phyloP scores from a whole-genome alignment of 2,113 vertebrate genomes.

The Bubalus kerabau region DNA sequence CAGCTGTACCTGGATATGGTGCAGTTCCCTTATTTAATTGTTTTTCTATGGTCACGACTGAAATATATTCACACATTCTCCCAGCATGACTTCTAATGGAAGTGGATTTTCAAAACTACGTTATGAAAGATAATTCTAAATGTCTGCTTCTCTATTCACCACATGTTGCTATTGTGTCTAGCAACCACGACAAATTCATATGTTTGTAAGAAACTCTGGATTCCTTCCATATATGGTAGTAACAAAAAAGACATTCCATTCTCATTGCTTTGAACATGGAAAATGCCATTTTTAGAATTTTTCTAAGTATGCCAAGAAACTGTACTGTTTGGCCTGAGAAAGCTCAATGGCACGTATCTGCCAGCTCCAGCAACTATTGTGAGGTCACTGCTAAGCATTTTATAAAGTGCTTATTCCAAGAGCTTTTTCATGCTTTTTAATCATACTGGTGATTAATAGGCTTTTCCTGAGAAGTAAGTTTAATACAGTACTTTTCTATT shows the following conservation, averaged over 20 bases:
- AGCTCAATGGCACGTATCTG: background rate
- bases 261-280: background rate
- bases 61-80: background rate
- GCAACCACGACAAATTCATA: background rate
- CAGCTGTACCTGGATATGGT: background rate
- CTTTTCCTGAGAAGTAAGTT: background rate
- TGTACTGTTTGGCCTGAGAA: slow-evolving; percentile 6
- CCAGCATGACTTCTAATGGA: background rate
- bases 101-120: background rate
- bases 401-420: slow-evolving; percentile 1
- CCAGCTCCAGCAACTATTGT: background rate
- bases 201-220: background rate
- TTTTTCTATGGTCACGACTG: background rate
- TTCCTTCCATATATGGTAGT: background rate
- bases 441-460: background rate
- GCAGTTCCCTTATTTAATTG: background rate
- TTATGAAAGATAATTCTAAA: background rate
- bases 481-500: background rate
- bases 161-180: background rate
- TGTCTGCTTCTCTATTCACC: background rate
- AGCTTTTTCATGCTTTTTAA: background rate
- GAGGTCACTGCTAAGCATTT: slow-evolving; percentile 25
- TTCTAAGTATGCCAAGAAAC: slow-evolving; percentile 26
- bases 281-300: slow-evolving; percentile 46
- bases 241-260: slow-evolving; percentile 30